Evolutionary conservation across 2,888 invertebrate species (phyloP), one percentile per base, ranked within the genome.

Genomic region (Caradrina kadenii): DNA sequence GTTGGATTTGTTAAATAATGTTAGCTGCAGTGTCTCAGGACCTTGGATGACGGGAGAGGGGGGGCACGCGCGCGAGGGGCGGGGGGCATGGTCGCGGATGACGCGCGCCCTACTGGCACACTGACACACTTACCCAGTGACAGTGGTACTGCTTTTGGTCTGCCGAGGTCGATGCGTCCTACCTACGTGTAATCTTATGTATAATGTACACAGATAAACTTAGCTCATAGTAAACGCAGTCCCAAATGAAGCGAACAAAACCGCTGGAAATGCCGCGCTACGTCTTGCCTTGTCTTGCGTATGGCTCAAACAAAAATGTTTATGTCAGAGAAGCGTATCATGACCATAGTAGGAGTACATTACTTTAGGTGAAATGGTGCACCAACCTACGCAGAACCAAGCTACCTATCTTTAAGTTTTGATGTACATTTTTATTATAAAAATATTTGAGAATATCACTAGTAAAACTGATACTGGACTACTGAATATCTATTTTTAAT

Each of bases 91-190:
- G 94, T 88, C 94, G 92, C 90, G 88, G 93, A 92, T 95, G 95
- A 95, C 95, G 95, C 95, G 94, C 94, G 96, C 89, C 96, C 96
- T 88, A 96, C 94, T 96, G 94, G 91, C 96, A 91, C 91, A 96
- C 94, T 96, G 94, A 94, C 96, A 94, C 94, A 96, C 93, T 96
- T 95, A 95, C 96, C 96, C 88, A 95, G 90, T 96, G 96, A 95
- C 96, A 95, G 94, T 96, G 96, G 94, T 92, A 95, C 95, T 95
- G 92, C 94, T 95, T 95, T 95, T 93, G 93, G 94, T 93, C 85
- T 91, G 94, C 70, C 95, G 95, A 95, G 95, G 95, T 93, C 95
- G 90, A 93, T 92, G 91, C 93, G 92, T 94, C 93, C 91, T 93
- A 93, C 92, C 93, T 78, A 80, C 90, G 88, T 91, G 85, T 91